Evolutionary conservation across 2,797 vertebrate genomes (phyloP).

Genomic region (Zalophus californianus): DNA sequence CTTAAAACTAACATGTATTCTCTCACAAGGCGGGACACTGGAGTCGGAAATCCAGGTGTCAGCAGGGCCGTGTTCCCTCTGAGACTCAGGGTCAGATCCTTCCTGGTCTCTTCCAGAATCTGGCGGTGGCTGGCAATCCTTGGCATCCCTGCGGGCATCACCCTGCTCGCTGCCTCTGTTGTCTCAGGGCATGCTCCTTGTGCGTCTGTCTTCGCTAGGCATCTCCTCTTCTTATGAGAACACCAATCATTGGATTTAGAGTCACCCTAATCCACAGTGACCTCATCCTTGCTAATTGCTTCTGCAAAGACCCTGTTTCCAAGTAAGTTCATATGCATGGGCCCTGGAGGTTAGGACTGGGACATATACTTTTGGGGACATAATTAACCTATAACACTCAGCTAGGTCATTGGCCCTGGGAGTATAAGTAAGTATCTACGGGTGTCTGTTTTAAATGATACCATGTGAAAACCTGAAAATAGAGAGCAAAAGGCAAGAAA

Average conservation of each 20-base stretch:
- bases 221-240: neutral
- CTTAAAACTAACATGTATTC: neutral
- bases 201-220: too few species aligned
- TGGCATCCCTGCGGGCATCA: neutral
- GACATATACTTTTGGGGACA: neutral
- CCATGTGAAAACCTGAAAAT: neutral
- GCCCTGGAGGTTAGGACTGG: neutral
- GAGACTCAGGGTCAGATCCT: too few species aligned
- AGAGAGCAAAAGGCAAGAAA: neutral
- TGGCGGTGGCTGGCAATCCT: neutral
- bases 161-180: neutral
- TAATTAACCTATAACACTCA: neutral
- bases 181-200: neutral
- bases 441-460: neutral
- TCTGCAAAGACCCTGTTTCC: neutral
- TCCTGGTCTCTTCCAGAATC: neutral
- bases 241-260: too few species aligned
- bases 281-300: neutral
- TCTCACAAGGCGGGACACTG: accelerated
- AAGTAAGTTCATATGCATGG: neutral
- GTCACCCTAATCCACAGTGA: too few species aligned
- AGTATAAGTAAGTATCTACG: neutral
- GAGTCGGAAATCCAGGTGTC: neutral
- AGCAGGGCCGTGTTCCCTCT: accelerated
- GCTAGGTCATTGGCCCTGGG: neutral